phyloP scores from a whole-genome alignment of 1,140 invertebrate species.

The Zaprionus taronus region DNA sequence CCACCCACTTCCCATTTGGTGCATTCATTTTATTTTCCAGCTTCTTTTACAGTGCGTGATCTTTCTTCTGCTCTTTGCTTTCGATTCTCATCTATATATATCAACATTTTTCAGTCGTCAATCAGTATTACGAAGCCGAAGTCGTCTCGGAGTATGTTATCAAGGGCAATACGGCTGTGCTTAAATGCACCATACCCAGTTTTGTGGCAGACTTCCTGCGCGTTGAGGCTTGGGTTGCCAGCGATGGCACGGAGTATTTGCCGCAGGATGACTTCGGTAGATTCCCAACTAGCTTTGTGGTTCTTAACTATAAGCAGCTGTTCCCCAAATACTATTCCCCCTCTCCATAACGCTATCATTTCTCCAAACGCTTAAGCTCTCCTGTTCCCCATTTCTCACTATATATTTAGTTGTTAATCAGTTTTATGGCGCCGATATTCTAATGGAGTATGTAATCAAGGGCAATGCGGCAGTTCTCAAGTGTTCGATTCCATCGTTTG shows the following conservation, averaged over 20 bases:
- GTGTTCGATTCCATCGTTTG: constrained; percentile 89
- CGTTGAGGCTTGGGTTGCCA: constrained; percentile 95
- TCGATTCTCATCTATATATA: constrained; percentile 19
- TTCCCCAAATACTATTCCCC: constrained; percentile 1
- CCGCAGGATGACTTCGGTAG: constrained; percentile 78
- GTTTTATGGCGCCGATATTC: constrained; percentile 91
- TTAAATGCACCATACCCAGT: constrained; percentile 96
- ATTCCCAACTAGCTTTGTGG: neutral
- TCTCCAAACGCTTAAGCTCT: constrained; percentile 7
- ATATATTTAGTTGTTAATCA: constrained; percentile 90
- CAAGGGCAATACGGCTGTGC: constrained; percentile 94
- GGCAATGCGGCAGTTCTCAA: constrained; percentile 89
- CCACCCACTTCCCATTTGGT: constrained; percentile 5
- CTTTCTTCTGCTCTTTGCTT: constrained; percentile 14
- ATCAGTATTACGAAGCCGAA: constrained; percentile 95
- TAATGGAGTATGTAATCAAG: constrained; percentile 89
- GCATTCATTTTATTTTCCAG: constrained; percentile 31
- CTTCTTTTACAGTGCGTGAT: constrained; percentile 20
- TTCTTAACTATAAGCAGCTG: constrained; percentile 48
- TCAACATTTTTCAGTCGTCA: constrained; percentile 87
- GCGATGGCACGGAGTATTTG: constrained; percentile 89
- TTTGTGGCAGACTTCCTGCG: constrained; percentile 96
- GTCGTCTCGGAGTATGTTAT: constrained; percentile 97
- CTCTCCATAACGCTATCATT: constrained; percentile 7
- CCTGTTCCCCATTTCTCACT: constrained; percentile 17